phyloP scores from a whole-genome alignment of 2,113 vertebrate genomes.

The Macaca nemestrina region DNA sequence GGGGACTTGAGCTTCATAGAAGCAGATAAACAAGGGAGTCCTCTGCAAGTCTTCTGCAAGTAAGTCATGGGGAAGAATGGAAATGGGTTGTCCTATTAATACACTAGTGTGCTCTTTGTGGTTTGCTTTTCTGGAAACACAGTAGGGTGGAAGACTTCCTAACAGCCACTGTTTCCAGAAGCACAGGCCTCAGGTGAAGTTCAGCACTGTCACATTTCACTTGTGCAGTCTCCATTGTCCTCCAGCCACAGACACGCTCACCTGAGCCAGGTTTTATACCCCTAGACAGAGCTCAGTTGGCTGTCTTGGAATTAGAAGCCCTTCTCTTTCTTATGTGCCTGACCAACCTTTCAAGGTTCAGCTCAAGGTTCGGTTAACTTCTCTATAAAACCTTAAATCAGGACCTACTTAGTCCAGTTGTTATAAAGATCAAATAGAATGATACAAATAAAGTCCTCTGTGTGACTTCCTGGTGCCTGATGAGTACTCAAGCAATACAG shows the following conservation, averaged over 20 bases:
- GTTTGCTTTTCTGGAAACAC: not conserved
- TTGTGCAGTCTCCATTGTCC: not conserved
- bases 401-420: not conserved
- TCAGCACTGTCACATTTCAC: not conserved
- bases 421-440: not conserved
- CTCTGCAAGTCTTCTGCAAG: not conserved
- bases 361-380: not conserved
- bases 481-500: not conserved
- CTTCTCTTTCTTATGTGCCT: not conserved
- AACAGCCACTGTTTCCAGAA: not conserved
- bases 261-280: rapidly evolving
- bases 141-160: not conserved
- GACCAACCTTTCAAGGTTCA: not conserved
- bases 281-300: not conserved
- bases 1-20: not conserved
- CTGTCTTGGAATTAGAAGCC: not conserved
- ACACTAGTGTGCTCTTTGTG: rapidly evolving
- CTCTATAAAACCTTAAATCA: not conserved
- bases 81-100: not conserved
- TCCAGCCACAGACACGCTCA: not conserved
- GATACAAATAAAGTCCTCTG: not conserved
- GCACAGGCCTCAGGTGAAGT: not conserved
- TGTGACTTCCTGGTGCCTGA: not conserved
- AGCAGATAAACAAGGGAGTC: not conserved
- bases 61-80: not conserved